phyloP scores from a whole-genome alignment of 2,888 invertebrate species.

The Clunio marinus region DNA sequence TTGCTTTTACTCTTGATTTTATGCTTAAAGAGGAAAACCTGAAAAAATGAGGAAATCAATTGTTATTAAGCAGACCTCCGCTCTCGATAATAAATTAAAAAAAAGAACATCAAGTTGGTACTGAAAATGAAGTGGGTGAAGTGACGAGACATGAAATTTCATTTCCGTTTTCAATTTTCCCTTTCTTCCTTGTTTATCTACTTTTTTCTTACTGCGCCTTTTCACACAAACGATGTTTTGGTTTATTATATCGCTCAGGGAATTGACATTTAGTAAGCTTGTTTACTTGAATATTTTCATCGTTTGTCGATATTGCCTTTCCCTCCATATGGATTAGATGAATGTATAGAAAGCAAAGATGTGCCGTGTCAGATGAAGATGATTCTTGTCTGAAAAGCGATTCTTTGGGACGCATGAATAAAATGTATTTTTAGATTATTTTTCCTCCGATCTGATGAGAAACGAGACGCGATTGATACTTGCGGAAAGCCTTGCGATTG shows the following conservation, averaged over 20 bases:
- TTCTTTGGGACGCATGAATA: neutral
- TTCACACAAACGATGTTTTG: neutral
- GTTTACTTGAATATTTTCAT: constrained; percentile 2
- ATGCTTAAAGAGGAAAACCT: neutral
- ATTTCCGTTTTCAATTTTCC: constrained; percentile 31
- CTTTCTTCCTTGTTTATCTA: neutral
- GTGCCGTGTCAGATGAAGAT: neutral
- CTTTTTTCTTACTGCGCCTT: neutral
- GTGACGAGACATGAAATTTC: neutral
- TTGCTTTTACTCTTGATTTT: neutral
- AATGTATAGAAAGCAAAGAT: neutral
- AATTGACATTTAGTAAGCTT: constrained; percentile 5
- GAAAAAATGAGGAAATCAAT: constrained; percentile 19
- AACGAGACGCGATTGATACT: neutral
- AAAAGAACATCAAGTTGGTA: neutral
- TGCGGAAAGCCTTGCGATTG: constrained; percentile 12
- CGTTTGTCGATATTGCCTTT: too few relatives aligned
- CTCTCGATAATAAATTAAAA: neutral
- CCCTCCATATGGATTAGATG: neutral
- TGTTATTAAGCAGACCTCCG: constrained; percentile 18
- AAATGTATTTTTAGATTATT: constrained; percentile 6
- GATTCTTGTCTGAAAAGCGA: neutral
- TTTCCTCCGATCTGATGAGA: neutral
- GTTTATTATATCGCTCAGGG: too few relatives aligned
- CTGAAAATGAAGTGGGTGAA: neutral